phyloP scores from a whole-genome alignment of 2,797 vertebrate genomes.

The Hyperoplus lanceolatus region DNA sequence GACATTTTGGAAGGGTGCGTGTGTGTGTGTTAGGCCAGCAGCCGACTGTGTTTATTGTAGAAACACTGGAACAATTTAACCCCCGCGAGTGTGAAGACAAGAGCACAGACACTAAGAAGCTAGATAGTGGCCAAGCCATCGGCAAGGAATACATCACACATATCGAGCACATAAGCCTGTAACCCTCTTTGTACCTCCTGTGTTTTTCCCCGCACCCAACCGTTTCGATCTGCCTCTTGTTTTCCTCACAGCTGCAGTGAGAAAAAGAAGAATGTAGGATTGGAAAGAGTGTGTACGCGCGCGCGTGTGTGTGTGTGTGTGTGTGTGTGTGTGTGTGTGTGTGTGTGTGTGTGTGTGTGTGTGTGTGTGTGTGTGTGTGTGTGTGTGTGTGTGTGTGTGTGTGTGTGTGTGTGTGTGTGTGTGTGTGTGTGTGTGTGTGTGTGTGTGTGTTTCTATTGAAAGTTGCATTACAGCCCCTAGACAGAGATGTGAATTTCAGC shows the following conservation, averaged over 20 bases:
- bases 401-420: constrained; percentile 2
- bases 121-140: constrained; percentile 35
- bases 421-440: constrained; percentile 20
- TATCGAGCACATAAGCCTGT: not conserved
- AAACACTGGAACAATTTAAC: constrained; percentile 37
- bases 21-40: constrained; percentile 11
- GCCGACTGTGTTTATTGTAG: constrained; percentile 32
- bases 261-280: constrained; percentile 33
- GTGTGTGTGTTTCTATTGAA: constrained; percentile 53
- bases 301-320: not conserved
- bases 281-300: not conserved
- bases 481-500: constrained; percentile 77
- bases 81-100: constrained; percentile 32
- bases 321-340: constrained; percentile 23
- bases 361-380: constrained; percentile 14
- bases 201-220: constrained; percentile 38
- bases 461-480: constrained; percentile 75
- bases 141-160: constrained; percentile 44
- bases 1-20: not conserved
- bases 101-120: constrained; percentile 29
- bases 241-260: constrained; percentile 38
- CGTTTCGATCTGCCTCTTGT: constrained; percentile 52
- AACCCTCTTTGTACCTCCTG: constrained; percentile 36
- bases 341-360: constrained; percentile 6
- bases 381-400: constrained; percentile 15